phyloP scores from a whole-genome alignment of 2,888 invertebrate genomes.

The Phorcus lineatus region DNA sequence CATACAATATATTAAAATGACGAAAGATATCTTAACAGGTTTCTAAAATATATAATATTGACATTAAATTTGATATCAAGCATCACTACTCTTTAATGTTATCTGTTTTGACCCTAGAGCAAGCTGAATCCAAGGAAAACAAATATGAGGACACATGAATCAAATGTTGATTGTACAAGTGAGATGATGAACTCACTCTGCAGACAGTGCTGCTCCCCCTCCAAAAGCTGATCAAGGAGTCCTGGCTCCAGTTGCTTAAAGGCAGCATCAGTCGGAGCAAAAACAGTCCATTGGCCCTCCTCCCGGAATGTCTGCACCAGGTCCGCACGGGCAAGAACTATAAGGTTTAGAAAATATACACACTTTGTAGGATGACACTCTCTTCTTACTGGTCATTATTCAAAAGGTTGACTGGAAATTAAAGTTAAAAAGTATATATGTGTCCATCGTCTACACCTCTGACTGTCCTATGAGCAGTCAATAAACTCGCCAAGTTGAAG shows the following conservation, averaged over 20 bases:
- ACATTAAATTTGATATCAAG: not conserved
- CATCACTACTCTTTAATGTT: not conserved
- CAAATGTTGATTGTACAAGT: too few relatives aligned
- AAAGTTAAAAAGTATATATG: too few relatives aligned
- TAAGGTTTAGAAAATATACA: not conserved
- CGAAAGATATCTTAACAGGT: too few relatives aligned
- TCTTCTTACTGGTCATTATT: not conserved
- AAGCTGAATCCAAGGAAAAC: too few relatives aligned
- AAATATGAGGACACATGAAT: too few relatives aligned
- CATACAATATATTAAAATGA: too few relatives aligned
- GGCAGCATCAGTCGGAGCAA: constrained; percentile 83
- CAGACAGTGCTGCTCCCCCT: constrained; percentile 56
- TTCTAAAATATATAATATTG: not conserved
- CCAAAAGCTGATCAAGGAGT: constrained; percentile 51
- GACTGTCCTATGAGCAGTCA: too few relatives aligned
- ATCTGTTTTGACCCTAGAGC: too few relatives aligned
- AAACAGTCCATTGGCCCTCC: constrained; percentile 79
- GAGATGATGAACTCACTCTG: constrained; percentile 53
- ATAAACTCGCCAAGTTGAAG: too few relatives aligned
- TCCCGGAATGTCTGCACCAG: constrained; percentile 79
- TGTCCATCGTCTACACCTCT: too few relatives aligned
- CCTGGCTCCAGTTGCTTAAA: constrained; percentile 74
- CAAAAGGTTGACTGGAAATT: not conserved
- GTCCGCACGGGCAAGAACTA: constrained; percentile 80
- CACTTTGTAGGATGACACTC: too few relatives aligned